Percentiles rank a stretch among this genome's conserved stretches.
These are phyloP conservation scores for Nesogale talazaci DNA, from an alignment of 2,113 vertebrate genomes.

Conservation along the genomic window DNA sequence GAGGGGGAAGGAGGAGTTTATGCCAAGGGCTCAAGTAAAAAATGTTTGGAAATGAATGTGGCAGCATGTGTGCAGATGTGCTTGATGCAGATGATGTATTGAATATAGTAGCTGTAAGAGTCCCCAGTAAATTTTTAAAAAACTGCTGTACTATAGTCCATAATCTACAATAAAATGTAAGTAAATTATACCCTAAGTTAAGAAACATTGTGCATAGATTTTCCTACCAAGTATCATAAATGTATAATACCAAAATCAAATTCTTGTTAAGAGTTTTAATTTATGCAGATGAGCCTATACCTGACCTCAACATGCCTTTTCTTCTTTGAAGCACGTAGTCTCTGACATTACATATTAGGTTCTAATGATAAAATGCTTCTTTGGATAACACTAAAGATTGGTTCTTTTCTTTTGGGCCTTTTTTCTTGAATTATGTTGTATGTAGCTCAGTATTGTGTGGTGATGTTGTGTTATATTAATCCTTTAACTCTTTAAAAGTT, in stretches of 20 bases:
- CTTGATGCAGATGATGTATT: too few species aligned
- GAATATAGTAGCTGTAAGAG: too few species aligned
- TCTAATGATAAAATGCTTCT: neutral
- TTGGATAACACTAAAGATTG: neutral
- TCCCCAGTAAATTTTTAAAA: too few species aligned
- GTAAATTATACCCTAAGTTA: neutral
- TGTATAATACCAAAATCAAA: neutral
- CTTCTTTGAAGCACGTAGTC: neutral
- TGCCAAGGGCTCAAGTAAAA: too few species aligned
- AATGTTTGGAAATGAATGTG: too few species aligned
- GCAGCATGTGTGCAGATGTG: too few species aligned
- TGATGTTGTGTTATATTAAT: neutral
- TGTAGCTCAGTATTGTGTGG: neutral
- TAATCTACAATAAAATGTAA: too few species aligned
- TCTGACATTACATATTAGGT: neutral
- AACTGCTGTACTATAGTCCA: too few species aligned
- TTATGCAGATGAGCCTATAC: too few species aligned
- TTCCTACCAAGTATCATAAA: neutral
- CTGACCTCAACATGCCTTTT: neutral
- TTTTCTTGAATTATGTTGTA: neutral
- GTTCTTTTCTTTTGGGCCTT: neutral
- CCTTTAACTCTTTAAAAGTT: neutral
- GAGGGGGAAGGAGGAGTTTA: too few species aligned
- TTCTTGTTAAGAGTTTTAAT: neutral
- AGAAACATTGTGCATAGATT: neutral